Conservation (phyloP, 2,888 invertebrate species). For the Tachystola acroxantha region DNA sequence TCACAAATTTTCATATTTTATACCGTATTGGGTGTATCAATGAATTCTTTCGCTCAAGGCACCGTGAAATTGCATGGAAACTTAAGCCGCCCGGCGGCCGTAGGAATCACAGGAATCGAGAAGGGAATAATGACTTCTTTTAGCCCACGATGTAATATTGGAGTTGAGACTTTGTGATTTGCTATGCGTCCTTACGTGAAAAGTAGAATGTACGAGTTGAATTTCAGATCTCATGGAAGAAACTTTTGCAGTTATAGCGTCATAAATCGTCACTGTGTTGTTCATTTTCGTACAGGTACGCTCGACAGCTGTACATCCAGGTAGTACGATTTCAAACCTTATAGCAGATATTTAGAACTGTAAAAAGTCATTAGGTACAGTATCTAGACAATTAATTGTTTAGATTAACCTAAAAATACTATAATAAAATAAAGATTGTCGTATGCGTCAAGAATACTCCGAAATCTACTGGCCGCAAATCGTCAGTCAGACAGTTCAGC, state of each 20-base stretch:
- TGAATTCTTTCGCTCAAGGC: conserved; percentile 22
- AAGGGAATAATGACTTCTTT: conserved; percentile 25
- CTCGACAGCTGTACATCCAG: no score
- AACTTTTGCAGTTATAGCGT: no score
- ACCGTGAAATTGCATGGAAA: conserved; percentile 40
- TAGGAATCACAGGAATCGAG: conserved; percentile 24
- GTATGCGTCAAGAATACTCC: not conserved
- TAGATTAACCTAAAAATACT: no score
- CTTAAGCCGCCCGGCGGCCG: conserved; percentile 20
- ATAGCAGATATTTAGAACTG: no score
- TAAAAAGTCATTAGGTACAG: not conserved
- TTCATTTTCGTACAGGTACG: no score
- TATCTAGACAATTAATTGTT: not conserved
- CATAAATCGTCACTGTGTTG: no score
- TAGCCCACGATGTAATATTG: not conserved
- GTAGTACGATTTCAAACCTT: no score
- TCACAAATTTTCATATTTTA: conserved; percentile 20
- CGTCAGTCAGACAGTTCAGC: conserved; percentile 20
- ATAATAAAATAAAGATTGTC: not conserved
- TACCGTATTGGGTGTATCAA: conserved; percentile 28
- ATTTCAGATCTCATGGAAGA: no score
- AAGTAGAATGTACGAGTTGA: no score
- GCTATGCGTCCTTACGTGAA: no score
- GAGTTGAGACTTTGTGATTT: no score
- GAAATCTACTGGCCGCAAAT: conserved; percentile 1